These are phyloP conservation scores for Rattus norvegicus DNA, from an alignment of 2,113 vertebrate genomes.

Conservation along the genomic window GRCr8 NC_086022.1:79534501-79535000, in stretches of 20 bases:
- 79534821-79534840: conserved; percentile 54
- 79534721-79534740: background rate
- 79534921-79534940: background rate
- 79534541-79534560: background rate
- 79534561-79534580: background rate
- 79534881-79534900: background rate
- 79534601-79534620: background rate
- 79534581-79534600: background rate
- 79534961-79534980: background rate
- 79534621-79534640: background rate
- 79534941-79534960: background rate
- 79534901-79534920: background rate
- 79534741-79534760: background rate
- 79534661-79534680: conserved; percentile 15
- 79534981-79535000: background rate
- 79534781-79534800: conserved; percentile 1
- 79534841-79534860: conserved; percentile 22
- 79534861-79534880: conserved; percentile 30
- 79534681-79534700: background rate
- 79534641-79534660: background rate
- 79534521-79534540: background rate
- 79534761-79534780: background rate
- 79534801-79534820: background rate
- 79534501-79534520: conserved; percentile 68
- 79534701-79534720: background rate